Base-by-base conservation (phyloP, 2,797 vertebrate species). In the Poeciliopsis turneri region DNA sequence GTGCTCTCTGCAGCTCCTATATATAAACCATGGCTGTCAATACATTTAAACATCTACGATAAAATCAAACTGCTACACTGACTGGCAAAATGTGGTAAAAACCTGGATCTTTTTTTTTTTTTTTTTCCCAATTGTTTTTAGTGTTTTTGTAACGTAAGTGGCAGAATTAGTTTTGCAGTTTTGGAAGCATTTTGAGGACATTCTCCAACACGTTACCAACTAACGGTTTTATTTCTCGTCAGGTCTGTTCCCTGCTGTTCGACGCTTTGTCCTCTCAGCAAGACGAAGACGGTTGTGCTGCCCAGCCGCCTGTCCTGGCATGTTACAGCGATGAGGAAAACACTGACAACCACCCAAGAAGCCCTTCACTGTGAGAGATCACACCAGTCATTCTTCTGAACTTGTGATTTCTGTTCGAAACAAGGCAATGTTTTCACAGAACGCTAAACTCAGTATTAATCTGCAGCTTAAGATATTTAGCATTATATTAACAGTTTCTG, bases 211-310 rank as follows among this genome's bases (percentile, higher is more conserved):
- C n/a, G 23, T 70, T 15, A 70, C 18, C 33, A 23, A 3, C 10
- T n/a, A 41, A 68, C 7, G 23, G 72, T 55, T 57, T 11, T 45
- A 33, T 10, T 30, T 7, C 12, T 7, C 16, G 79, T 86, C 89
- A 99, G 97, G 94, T 97, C 78, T 95, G 94, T 76, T 96, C 94
- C 39, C 89, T 98, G 9, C 96, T 99, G 86, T 99, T 98, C 78
- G 96, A 95, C 85, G 97, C 97, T 0, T 51, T 97, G 87, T 96
- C 93, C 30, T 79, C 83, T 41, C 81, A 92, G 78, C 82, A 89
- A 75, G 84, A 85, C 23, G 80, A 87, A 47, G 91, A 87, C 2
- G 80, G 78, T 0, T 0, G 39, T 5, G 8, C 51, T 30, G 51
- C 69, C 9, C 68, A 77, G 18, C 88, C 89, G 2, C 83, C 91